Evolutionary conservation across 2,888 invertebrate genomes (phyloP), one percentile per base, ranked within the genome.

Genomic region (Galerucella nymphaeae): DNA sequence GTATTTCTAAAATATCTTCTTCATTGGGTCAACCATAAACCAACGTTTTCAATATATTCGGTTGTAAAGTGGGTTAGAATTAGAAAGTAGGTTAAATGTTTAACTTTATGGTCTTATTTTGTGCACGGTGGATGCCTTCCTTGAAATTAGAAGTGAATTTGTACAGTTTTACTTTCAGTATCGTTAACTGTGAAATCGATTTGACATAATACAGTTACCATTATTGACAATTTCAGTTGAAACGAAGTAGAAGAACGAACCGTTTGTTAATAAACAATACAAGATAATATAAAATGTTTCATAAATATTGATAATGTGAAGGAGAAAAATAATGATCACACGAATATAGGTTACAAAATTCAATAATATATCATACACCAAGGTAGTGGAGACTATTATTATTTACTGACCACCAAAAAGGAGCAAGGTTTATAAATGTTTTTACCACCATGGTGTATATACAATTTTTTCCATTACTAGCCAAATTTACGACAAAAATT

Each of bases 21-120:
- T 81, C 81, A 80, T 79, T 81, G 76, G 82, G 82, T 82, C 81
- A 82, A 80, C 81, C 82, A 82, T 82, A 82, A 83, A 83, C 81
- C 82, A 73, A 79, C 78, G 80, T 82, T 69, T 83, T 81, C 75
- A 81, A 77, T 78, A 80, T 77, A 78, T 67, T 80, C 65, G 77
- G 79, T 76, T 79, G 69, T 79, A 82, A 83, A 82, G 78, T 82
- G 79, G 82, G 82, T 81, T 81, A 80, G 41, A 42, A 62, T 62
- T 62, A 62, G 61, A 62, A 62, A 62, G 61, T 62, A 77, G 77
- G 76, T 77, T 74, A 71, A 69, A 72, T 70, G n/a, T 62, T 62
- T 59, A 38, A 48, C 59, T 73, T 73, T 75, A 71, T 75, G 68
- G 66, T 70, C 69, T 45, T 70, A 73, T 72, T 75, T 77, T 72